These are phyloP conservation scores for Chascanopsetta lugubris DNA, from an alignment of 2,113 vertebrate genomes.

Conservation along the genomic window DNA sequence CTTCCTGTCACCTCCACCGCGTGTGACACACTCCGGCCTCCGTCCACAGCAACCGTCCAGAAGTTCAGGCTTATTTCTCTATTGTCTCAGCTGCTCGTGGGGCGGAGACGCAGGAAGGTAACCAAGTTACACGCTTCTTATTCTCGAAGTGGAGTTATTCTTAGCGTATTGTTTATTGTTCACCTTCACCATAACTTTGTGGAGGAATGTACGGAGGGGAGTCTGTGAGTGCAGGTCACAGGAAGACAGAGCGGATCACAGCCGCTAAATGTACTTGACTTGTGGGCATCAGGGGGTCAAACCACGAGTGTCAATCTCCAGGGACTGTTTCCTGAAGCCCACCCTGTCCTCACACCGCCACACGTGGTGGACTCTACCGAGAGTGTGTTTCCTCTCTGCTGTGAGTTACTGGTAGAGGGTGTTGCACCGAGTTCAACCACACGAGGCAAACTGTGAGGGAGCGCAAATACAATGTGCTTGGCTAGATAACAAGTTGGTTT, in stretches of 20 bases:
- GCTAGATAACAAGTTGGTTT: too few species aligned
- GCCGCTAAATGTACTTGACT: slow-evolving; percentile 52
- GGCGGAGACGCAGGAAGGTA: slow-evolving; percentile 55
- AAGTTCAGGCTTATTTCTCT: slow-evolving; percentile 32
- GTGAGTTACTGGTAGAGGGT: too few species aligned
- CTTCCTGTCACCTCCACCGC: not conserved
- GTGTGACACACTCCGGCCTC: not conserved
- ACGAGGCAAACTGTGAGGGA: too few species aligned
- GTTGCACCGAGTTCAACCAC: too few species aligned
- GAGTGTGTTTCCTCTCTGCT: too few species aligned
- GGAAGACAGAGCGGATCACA: slow-evolving; percentile 46
- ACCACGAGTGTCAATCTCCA: slow-evolving; percentile 26
- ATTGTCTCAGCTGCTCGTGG: slow-evolving; percentile 62
- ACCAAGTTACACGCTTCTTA: slow-evolving; percentile 31
- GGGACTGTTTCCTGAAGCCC: not conserved
- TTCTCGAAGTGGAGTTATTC: slow-evolving; percentile 73
- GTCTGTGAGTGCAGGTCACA: slow-evolving; percentile 48
- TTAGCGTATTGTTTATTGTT: slow-evolving; percentile 83
- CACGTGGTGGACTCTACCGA: too few species aligned
- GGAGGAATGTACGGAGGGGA: slow-evolving; percentile 50
- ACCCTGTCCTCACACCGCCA: not conserved
- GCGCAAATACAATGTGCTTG: too few species aligned
- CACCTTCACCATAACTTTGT: slow-evolving; percentile 46
- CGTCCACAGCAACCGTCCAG: not conserved
- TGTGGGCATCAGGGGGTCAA: slow-evolving; percentile 23